A percentile compares a stretch with the other conserved stretches of the same genome.
phyloP scores from a whole-genome alignment of 2,888 invertebrate genomes.

The Lumbricus terrestris region DNA sequence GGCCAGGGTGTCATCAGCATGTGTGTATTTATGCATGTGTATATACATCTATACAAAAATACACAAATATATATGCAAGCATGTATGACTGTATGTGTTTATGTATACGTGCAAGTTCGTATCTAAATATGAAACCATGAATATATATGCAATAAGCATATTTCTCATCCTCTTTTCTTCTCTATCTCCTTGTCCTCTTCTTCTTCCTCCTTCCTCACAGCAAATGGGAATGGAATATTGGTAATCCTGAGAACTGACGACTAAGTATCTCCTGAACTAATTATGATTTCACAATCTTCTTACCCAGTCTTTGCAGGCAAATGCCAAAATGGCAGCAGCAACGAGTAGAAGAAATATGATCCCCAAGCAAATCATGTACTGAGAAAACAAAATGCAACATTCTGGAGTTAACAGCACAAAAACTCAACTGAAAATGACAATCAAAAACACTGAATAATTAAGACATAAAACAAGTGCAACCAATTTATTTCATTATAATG shows the following conservation, averaged over 20 bases:
- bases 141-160: no score
- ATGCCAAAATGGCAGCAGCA: constrained; percentile 77
- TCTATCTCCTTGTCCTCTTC: not conserved
- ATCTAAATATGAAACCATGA: no score
- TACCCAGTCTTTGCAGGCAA: constrained; percentile 94
- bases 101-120: no score
- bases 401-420: not conserved
- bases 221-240: not conserved
- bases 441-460: no score
- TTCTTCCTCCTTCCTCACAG: not conserved
- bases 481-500: no score
- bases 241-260: no score
- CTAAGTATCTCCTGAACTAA: not conserved
- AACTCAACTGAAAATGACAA: no score
- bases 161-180: no score
- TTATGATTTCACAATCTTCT: not conserved
- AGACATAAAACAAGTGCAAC: no score
- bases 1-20: not conserved
- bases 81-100: not conserved
- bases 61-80: no score
- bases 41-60: no score
- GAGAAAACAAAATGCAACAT: not conserved
- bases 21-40: no score
- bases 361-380: constrained; percentile 25
- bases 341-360: constrained; percentile 26